Evolutionary conservation across 2,113 vertebrate species (phyloP).

Genomic region (Diadophis punctatus): DNA sequence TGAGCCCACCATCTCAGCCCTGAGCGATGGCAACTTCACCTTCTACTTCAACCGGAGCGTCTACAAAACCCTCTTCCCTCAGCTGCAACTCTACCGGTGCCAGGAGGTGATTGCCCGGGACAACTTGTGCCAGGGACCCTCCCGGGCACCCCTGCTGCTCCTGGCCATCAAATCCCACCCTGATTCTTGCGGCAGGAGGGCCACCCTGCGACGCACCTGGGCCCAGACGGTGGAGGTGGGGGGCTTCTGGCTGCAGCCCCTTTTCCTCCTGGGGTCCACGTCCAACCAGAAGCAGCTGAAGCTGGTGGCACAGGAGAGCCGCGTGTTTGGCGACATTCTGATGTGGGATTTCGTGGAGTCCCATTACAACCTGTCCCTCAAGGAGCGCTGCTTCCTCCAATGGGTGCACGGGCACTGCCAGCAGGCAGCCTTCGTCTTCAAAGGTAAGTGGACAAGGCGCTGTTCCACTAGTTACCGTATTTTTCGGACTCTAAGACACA

Average conservation of each 20-base stretch:
- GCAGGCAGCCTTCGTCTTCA: neutral
- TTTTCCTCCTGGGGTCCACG: conserved; percentile 12
- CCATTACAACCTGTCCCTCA: neutral
- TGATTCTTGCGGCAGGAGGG: fast-evolving
- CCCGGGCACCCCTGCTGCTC: neutral
- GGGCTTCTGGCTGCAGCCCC: neutral
- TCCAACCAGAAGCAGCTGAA: neutral
- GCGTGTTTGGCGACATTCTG: neutral
- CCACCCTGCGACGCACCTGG: conserved; percentile 8
- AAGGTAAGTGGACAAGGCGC: neutral
- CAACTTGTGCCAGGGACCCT: neutral
- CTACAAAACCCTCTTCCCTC: neutral
- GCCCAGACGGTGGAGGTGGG: neutral
- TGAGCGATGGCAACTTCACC: neutral
- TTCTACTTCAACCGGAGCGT: neutral
- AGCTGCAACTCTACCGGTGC: neutral
- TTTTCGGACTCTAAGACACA: no score
- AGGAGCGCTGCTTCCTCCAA: neutral
- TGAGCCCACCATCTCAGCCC: neutral
- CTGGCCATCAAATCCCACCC: conserved; percentile 30
- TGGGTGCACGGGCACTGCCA: neutral
- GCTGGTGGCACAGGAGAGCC: neutral
- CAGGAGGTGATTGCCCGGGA: fast-evolving
- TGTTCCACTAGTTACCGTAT: no score
- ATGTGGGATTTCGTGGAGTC: neutral